Evolutionary conservation across 2,888 invertebrate species (phyloP).

Genomic region (Orthosia gothica): DNA sequence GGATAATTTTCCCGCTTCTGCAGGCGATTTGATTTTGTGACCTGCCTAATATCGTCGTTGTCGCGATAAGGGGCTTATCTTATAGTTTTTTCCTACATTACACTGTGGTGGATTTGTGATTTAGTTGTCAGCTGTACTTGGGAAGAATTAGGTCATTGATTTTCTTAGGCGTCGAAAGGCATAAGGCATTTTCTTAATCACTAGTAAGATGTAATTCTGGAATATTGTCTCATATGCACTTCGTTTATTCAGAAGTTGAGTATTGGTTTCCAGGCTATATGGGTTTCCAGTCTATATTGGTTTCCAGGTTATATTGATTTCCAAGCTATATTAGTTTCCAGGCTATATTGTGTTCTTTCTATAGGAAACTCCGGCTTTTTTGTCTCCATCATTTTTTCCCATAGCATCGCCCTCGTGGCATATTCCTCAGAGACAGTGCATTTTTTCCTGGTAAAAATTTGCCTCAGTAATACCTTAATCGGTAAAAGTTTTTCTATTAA

Average conservation of each 20-base stretch:
- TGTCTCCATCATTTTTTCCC: no score
- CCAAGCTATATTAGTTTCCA: not conserved
- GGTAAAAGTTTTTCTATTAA: no score
- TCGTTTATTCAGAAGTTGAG: not conserved
- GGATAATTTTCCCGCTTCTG: constrained; percentile 77
- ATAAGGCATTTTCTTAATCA: not conserved
- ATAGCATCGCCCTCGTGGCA: no score
- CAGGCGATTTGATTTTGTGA: constrained; percentile 79
- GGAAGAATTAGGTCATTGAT: constrained; percentile 9
- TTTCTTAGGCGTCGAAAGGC: not conserved
- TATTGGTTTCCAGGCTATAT: not conserved
- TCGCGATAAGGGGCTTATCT: constrained; percentile 70
- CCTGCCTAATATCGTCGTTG: constrained; percentile 73
- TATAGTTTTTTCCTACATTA: constrained; percentile 70
- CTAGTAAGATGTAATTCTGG: not conserved
- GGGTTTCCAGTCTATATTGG: no score
- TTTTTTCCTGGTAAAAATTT: no score
- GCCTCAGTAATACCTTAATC: no score
- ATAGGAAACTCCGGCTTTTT: no score
- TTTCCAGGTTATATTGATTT: not conserved
- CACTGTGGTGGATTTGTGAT: constrained; percentile 38
- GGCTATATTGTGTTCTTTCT: not conserved
- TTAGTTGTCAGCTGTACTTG: constrained; percentile 6
- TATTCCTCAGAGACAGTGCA: no score
- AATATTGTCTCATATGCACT: not conserved